phyloP scores from a whole-genome alignment of 2,113 vertebrate species.

The Haemorhous mexicanus region DNA sequence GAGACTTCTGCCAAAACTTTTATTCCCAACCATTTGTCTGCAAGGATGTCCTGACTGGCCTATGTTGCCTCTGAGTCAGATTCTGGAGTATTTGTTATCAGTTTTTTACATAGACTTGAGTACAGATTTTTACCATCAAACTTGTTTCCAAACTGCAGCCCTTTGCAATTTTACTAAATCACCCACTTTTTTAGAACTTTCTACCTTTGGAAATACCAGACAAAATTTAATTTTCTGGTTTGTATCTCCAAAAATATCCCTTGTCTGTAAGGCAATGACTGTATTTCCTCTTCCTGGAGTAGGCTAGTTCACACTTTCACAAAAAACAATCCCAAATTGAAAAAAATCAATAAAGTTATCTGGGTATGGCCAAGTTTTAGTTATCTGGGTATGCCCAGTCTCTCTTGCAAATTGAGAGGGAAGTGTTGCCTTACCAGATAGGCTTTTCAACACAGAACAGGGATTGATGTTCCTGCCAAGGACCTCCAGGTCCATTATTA shows the following conservation, averaged over 20 bases:
- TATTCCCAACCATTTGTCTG: rapidly evolving
- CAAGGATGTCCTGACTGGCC: not conserved
- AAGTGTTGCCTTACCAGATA: not conserved
- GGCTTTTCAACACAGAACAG: not conserved
- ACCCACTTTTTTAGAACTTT: not conserved
- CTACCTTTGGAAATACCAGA: not conserved
- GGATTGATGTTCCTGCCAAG: not conserved
- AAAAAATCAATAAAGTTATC: not conserved
- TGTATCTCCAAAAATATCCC: not conserved
- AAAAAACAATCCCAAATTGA: not conserved
- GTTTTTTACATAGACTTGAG: not conserved
- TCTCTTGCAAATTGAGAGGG: not conserved
- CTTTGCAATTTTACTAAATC: not conserved
- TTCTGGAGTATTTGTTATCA: not conserved
- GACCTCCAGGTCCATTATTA: not conserved
- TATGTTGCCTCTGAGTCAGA: not conserved
- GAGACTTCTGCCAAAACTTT: not conserved
- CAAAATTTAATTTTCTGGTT: not conserved
- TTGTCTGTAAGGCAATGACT: not conserved
- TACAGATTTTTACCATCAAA: not conserved
- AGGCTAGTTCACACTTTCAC: no score
- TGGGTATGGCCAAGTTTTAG: not conserved
- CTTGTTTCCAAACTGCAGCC: not conserved
- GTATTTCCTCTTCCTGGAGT: no score
- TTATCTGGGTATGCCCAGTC: not conserved